phyloP scores from a whole-genome alignment of 2,888 invertebrate genomes.

The Omphaloscelis lunosa region DNA sequence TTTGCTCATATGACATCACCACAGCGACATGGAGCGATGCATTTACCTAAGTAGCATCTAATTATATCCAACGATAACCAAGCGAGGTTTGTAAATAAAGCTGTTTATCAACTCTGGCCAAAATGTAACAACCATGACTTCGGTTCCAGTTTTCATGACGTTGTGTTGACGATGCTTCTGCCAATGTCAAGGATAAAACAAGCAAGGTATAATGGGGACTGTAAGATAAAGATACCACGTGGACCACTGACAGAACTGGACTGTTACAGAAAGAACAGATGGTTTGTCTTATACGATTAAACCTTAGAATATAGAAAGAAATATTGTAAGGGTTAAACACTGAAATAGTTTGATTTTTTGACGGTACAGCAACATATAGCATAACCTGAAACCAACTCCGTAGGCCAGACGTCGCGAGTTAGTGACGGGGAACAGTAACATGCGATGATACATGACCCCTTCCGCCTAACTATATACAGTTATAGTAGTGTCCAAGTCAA shows the following conservation, averaged over 20 bases:
- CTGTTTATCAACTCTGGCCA: constrained; percentile 44
- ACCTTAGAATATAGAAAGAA: too few species aligned
- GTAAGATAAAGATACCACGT: too few species aligned
- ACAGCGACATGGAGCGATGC: constrained; percentile 76
- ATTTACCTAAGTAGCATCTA: constrained; percentile 70
- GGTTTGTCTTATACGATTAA: not conserved
- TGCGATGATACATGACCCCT: constrained; percentile 22
- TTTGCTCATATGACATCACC: constrained; percentile 76
- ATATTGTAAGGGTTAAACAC: too few species aligned
- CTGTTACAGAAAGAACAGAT: not conserved
- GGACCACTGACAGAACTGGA: not conserved
- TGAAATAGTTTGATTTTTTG: not conserved
- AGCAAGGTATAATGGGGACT: not conserved
- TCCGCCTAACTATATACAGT: constrained; percentile 14
- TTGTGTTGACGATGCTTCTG: constrained; percentile 18
- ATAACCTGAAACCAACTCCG: constrained; percentile 12
- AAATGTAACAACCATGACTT: constrained; percentile 33
- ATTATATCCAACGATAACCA: constrained; percentile 72
- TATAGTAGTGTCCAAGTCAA: constrained; percentile 17
- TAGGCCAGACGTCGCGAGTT: constrained; percentile 1
- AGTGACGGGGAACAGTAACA: constrained; percentile 3
- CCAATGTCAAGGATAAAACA: constrained; percentile 35
- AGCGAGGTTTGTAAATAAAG: constrained; percentile 58
- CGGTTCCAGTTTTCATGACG: constrained; percentile 19
- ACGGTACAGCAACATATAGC: not conserved